A percentile compares a stretch with the other conserved stretches of the same genome.
Evolutionary conservation across 2,888 invertebrate genomes (phyloP).

Genomic region (Vannuccia rotundouncinata): DNA sequence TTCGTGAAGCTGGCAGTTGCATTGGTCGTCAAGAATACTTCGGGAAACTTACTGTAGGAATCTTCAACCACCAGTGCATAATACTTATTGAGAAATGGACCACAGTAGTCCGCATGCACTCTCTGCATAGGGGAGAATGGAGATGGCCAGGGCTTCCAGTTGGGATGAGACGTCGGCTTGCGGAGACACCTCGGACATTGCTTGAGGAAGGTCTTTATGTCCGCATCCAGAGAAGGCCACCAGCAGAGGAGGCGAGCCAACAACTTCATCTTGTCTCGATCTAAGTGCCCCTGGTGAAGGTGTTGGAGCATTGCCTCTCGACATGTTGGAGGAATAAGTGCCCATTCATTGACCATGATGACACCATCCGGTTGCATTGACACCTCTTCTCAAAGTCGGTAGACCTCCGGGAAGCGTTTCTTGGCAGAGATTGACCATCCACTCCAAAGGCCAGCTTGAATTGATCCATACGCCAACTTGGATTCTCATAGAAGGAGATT

Average conservation of each 20-base stretch:
- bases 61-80: neutral
- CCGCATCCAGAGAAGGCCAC: neutral
- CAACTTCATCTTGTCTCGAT: conserved; percentile 4
- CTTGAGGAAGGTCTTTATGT: conserved; percentile 5
- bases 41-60: neutral
- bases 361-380: neutral
- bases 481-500: neutral
- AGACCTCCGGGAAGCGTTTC: neutral
- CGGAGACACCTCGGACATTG: neutral
- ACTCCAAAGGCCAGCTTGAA: neutral
- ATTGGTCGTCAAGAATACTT: conserved; percentile 8
- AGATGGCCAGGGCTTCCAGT: conserved; percentile 22
- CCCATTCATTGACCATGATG: neutral
- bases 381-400: neutral
- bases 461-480: neutral
- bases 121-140: conserved; percentile 12
- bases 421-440: neutral
- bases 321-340: conserved; percentile 6
- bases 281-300: conserved; percentile 14
- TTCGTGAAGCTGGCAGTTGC: conserved; percentile 22
- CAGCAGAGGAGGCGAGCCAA: conserved; percentile 12
- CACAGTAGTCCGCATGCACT: conserved; percentile 26
- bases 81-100: conserved; percentile 6
- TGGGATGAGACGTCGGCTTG: conserved; percentile 22
- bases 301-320: neutral